Evolutionary conservation across 2,797 vertebrate species (phyloP), one percentile per base, ranked within the genome.

Genomic region (Atherinosoma microstoma): DNA sequence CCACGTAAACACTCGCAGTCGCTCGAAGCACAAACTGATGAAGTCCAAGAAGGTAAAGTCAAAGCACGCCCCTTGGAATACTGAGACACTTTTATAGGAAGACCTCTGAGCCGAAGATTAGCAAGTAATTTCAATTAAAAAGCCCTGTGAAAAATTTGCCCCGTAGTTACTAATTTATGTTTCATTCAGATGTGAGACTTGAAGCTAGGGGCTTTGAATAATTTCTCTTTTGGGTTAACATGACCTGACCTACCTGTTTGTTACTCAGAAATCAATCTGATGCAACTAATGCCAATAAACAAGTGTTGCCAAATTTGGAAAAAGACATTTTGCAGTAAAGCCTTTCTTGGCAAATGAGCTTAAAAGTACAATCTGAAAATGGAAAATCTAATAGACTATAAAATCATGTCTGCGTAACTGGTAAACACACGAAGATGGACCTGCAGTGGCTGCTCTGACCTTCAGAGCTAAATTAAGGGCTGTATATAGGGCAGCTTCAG

Each of bases 381-480:
- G 11, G 12, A 22, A 6, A 0, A 1, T 20, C 0, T 24, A 1
- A 0, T 30, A 32, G 30, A 6, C 30, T 32, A 32, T 32, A 32
- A 35, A 35, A 5, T 35, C 34, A 8, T 9, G 34, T n/a, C n/a
- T n/a, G n/a, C n/a, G n/a, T n/a, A n/a, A n/a, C n/a, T n/a, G n/a
- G n/a, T n/a, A n/a, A 67, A 77, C 8, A 9, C 38, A n/a, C 58
- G 69, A 86, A 82, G 64, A 62, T 78, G 82, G 57, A 78, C 54
- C 53, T 56, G 29, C 0, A 15, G 64, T 58, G 73, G 80, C 83
- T 73, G 22, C 24, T 58, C 80, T 85, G 89, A 87, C 90, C 86
- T 76, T 58, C 11, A 0, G 67, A 76, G 81, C 82, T 86, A 86
- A 89, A 87, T 91, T 80, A 85, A 90, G 88, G 30, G 82, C 78